Evolutionary conservation across 2,888 invertebrate genomes (phyloP).

Genomic region (Chaetoderma sp.): DNA sequence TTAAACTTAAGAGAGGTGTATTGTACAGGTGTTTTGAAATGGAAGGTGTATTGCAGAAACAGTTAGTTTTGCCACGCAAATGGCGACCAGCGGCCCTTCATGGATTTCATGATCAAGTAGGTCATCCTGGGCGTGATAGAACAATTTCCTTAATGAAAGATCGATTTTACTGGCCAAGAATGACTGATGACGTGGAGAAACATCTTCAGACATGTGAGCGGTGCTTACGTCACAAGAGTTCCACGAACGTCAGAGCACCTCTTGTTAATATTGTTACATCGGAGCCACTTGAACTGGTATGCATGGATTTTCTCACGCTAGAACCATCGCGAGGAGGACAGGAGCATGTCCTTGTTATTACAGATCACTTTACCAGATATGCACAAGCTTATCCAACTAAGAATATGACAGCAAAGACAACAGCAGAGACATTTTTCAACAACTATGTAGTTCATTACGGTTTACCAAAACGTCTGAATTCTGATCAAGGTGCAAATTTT

Average conservation of each 20-base stretch:
- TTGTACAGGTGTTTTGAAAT: neutral
- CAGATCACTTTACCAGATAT: constrained; percentile 33
- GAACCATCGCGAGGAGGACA: constrained; percentile 24
- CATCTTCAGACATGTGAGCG: neutral
- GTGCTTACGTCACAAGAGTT: neutral
- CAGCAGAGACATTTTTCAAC: constrained; percentile 31
- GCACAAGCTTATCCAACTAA: constrained; percentile 25
- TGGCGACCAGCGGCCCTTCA: neutral
- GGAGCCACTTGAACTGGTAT: neutral
- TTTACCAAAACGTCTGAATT: constrained; percentile 24
- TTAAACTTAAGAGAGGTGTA: neutral
- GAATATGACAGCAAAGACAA: constrained; percentile 29
- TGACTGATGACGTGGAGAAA: neutral
- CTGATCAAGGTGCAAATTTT: constrained; percentile 30
- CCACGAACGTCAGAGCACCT: neutral
- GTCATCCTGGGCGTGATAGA: neutral
- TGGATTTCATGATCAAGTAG: neutral
- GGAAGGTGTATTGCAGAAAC: too few species aligned
- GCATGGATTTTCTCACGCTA: constrained; percentile 7
- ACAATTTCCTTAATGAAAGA: neutral
- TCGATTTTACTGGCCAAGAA: constrained; percentile 3
- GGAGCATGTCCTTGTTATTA: constrained; percentile 32
- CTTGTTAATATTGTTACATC: neutral
- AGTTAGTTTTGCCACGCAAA: neutral
- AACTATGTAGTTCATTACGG: constrained; percentile 38